A percentile compares a stretch with the other conserved stretches of the same genome.
These are phyloP conservation scores for Carassius auratus DNA, from an alignment of 2,113 vertebrate species.

Conservation along the genomic window DNA sequence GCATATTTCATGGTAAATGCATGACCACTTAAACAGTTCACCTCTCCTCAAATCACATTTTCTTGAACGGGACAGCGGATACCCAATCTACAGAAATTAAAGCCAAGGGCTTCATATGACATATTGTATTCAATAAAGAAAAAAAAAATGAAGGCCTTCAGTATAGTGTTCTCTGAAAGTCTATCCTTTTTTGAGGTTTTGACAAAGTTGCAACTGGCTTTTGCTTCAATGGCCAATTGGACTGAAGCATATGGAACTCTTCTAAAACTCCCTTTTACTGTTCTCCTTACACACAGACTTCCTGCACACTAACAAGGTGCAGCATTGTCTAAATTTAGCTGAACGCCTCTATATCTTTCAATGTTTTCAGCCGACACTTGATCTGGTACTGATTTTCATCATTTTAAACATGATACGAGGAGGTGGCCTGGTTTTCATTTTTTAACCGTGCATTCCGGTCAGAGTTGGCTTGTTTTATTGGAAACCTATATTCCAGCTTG, in stretches of 20 bases:
- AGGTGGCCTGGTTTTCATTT: slow-evolving; percentile 82
- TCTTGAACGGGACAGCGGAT: slow-evolving; percentile 64
- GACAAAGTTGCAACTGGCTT: slow-evolving; percentile 51
- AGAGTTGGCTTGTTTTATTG: slow-evolving; percentile 81
- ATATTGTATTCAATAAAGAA: slow-evolving; percentile 53
- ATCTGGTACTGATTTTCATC: slow-evolving; percentile 80
- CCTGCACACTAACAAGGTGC: slow-evolving; percentile 60
- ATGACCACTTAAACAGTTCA: slow-evolving; percentile 75
- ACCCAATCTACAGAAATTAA: slow-evolving; percentile 61
- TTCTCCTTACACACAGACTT: slow-evolving; percentile 40
- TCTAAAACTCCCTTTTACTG: slow-evolving; percentile 54
- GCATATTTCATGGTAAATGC: slow-evolving; percentile 78
- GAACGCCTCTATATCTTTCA: slow-evolving; percentile 60
- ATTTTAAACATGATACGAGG: slow-evolving; percentile 73
- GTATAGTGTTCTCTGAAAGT: slow-evolving; percentile 57
- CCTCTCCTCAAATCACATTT: slow-evolving; percentile 72
- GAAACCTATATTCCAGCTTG: slow-evolving; percentile 79
- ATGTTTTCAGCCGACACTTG: slow-evolving; percentile 61
- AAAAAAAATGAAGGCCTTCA: slow-evolving; percentile 54
- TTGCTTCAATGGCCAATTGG: slow-evolving; percentile 49
- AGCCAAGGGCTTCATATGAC: slow-evolving; percentile 66
- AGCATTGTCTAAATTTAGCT: slow-evolving; percentile 61
- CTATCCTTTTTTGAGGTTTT: slow-evolving; percentile 63
- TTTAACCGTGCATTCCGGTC: slow-evolving; percentile 67
- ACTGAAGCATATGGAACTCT: slow-evolving; percentile 48